A percentile compares a stretch with the other conserved stretches of the same genome.
Evolutionary conservation across 2,797 vertebrate species (phyloP).

Genomic region (Pogonophryne albipinna): DNA sequence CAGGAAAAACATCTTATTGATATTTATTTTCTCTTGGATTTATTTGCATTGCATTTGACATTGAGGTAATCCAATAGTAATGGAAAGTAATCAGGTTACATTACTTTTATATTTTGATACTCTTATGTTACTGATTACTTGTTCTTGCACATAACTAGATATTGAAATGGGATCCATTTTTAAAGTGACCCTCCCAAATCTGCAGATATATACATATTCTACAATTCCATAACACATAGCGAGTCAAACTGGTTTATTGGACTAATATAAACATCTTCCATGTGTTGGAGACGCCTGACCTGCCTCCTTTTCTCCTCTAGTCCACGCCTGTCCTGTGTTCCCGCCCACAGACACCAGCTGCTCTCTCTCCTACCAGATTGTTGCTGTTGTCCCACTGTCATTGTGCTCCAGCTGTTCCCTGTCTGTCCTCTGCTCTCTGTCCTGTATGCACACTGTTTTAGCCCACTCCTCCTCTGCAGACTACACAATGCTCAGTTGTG

Average conservation of each 20-base stretch:
- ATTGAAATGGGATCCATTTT: too few species aligned
- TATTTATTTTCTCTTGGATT: too few species aligned
- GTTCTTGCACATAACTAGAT: too few species aligned
- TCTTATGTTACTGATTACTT: too few species aligned
- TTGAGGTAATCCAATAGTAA: too few species aligned
- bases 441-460: not conserved
- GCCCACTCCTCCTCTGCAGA: not conserved
- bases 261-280: too few species aligned
- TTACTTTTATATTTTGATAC: too few species aligned
- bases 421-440: not conserved
- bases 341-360: not conserved
- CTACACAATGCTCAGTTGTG: too few species aligned
- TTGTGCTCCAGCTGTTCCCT: not conserved
- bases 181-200: too few species aligned
- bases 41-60: too few species aligned
- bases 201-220: not conserved
- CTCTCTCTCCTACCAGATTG: not conserved
- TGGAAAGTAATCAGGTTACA: too few species aligned
- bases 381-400: not conserved
- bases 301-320: not conserved
- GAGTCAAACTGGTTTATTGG: not conserved
- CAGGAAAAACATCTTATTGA: too few species aligned
- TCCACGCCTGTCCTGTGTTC: not conserved
- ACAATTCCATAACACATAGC: not conserved
- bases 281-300: not conserved